Conservation (phyloP, 2,113 vertebrate species). For the Percopsis transmontana region DNA sequence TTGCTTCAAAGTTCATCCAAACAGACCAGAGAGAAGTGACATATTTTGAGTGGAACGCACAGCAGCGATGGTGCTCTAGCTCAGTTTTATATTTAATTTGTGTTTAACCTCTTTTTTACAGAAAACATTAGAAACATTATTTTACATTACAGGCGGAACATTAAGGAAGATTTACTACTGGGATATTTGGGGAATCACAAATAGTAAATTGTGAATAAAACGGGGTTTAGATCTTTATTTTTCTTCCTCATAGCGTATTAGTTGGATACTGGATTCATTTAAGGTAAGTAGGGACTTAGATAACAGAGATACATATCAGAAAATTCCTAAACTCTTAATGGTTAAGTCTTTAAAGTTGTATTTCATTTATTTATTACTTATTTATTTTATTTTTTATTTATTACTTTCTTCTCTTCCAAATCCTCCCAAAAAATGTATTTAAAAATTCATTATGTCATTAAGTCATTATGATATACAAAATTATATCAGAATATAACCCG, state of each 20-base stretch:
- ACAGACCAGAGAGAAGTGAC: slow-evolving; percentile 12
- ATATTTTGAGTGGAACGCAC: slow-evolving; percentile 24
- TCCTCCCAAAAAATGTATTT: too few species aligned
- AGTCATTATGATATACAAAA: too few species aligned
- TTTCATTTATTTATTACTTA: too few species aligned
- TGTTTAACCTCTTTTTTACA: background rate
- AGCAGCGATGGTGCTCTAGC: background rate
- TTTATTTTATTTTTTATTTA: too few species aligned
- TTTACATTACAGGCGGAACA: slow-evolving; percentile 3
- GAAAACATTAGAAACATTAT: slow-evolving; percentile 13
- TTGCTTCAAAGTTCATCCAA: slow-evolving; percentile 28
- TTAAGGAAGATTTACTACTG: slow-evolving; percentile 9
- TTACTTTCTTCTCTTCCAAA: too few species aligned
- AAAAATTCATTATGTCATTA: too few species aligned
- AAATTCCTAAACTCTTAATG: too few species aligned
- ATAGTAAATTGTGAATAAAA: background rate
- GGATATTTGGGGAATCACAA: slow-evolving; percentile 1
- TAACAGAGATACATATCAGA: background rate
- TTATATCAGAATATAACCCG: too few species aligned
- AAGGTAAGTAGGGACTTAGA: slow-evolving; percentile 55
- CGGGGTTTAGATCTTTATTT: background rate
- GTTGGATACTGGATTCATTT: background rate
- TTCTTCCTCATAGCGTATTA: slow-evolving; percentile 10
- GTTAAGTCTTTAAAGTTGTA: too few species aligned
- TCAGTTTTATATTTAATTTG: background rate